A percentile compares a stretch with the other conserved stretches of the same genome.
phyloP scores from a whole-genome alignment of 2,888 invertebrate species.

The Andrena flavipes region DNA sequence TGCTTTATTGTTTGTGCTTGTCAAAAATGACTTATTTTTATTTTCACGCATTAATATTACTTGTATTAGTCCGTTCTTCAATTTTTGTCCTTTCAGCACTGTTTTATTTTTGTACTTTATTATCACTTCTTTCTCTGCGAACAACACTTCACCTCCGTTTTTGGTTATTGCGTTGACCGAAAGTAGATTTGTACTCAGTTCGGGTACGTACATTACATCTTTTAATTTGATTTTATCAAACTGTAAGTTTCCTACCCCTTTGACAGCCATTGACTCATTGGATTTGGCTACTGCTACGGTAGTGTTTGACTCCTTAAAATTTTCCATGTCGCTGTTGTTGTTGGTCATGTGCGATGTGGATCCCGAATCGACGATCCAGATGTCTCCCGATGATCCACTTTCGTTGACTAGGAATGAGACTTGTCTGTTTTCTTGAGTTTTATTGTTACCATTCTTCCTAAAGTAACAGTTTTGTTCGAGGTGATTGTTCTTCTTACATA shows the following conservation, averaged over 20 bases:
- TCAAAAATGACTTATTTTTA: too few relatives aligned
- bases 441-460: not conserved
- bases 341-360: not conserved
- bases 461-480: not conserved
- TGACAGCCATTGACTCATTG: not conserved
- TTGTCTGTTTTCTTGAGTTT: not conserved
- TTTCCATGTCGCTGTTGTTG: accelerated
- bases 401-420: not conserved
- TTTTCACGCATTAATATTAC: too few relatives aligned
- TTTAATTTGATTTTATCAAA: not conserved
- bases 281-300: not conserved
- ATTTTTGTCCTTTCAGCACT: not conserved
- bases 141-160: not conserved
- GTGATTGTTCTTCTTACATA: not conserved
- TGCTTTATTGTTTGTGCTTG: too few relatives aligned
- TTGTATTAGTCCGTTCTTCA: not conserved
- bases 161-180: not conserved
- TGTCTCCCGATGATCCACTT: not conserved
- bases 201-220: not conserved
- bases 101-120: not conserved
- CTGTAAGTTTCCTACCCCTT: not conserved
- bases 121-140: not conserved
- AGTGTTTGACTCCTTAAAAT: not conserved
- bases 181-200: not conserved
- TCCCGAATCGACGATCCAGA: not conserved